Base-by-base conservation (phyloP, 1,140 invertebrate species). In the Trichonephila clavata region DNA sequence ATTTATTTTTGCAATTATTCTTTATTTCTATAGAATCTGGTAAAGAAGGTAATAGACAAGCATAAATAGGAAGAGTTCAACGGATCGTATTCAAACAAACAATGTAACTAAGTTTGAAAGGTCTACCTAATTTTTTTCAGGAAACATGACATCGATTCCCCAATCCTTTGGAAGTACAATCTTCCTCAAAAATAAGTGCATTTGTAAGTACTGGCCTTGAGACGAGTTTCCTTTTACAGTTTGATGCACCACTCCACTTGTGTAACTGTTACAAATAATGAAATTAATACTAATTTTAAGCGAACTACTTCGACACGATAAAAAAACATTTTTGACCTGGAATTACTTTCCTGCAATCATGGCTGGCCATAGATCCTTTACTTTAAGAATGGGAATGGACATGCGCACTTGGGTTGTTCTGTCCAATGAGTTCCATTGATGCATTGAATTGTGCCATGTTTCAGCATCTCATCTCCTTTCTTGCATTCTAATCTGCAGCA, bases 401-500 rank as follows among this genome's bases (percentile, higher is more conserved):
- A 77, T 32, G 71, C 27, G 1, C 71, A 77, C 1, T 77, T 7
- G 24, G 68, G 71, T 2, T 7, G 71, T 39, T 77, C 20, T 27
- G 32, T 32, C 32, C 71, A 39, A 39, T 20, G 24, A 4, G 4
- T 77, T 39, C 0, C 27, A 1, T 32, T 32, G 18, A 32, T 77
- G 16, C 71, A 77, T 4, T 5, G 24, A 77, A 77, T 32, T 32
- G 24, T 6, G 16, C 27, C 39, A 7, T 68, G 65, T 14, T 24
- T 24, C 21, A 68, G 4, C n/a, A 68, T 10, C 8, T 83, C 24
- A 16, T 77, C 77, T n/a, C 61, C 81, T 59, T 86, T 50, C 27
- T 57, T 92, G 7, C 90, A 92, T 27, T 86, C 24, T 21, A 92
- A 20, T 4, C 18, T 20, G 10, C 90, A 86, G 21, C 57, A 13